Evolutionary conservation across 2,888 invertebrate genomes (phyloP), one percentile per base, ranked within the genome.

Genomic region (Antheraea yamamai): DNA sequence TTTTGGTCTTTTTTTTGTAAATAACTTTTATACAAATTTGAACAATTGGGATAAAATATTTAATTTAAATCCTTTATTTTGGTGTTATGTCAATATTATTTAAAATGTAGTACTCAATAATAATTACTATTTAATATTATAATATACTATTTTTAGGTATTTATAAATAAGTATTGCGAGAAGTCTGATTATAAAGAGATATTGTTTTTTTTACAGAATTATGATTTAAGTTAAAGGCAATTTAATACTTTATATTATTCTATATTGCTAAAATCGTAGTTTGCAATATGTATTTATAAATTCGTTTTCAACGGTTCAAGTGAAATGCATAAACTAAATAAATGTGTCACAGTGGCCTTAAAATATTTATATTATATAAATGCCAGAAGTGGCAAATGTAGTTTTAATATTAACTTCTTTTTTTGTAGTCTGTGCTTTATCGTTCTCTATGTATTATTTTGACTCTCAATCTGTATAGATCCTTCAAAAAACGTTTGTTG

Each of bases 151-250:
- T n/a, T 70, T 70, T 70, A 70, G 20, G 39, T 39, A 70, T 70
- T n/a, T 30, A 20, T 20, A 23, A 20, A 70, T 70, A 70, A 70
- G 70, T 39, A 39, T 70, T 70, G 70, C 39, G 39, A 39, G 39
- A 70, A 70, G 70, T 70, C 70, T 70, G 70, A 70, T 70, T 39
- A 70, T 18, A 68, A 68, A n/a, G 8, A 39, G n/a, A 70, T 70
- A n/a, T 39, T 39, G 23, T 70, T 8, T 10, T 39, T 10, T 68
- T 66, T 70, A 18, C 39, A 39, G 39, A 70, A 39, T 39, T 70
- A 39, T 70, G 39, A 39, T 39, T 66, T 64, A 30, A 10, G 10
- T 3, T 35, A 68, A 35, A 68, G 16, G 18, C 6, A 18, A 18
- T 1, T 68, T 30, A 18, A 16, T 68, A 35, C 18, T 35, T 68